phyloP scores from a whole-genome alignment of 2,113 vertebrate genomes.

The Nymphicus hollandicus region DNA sequence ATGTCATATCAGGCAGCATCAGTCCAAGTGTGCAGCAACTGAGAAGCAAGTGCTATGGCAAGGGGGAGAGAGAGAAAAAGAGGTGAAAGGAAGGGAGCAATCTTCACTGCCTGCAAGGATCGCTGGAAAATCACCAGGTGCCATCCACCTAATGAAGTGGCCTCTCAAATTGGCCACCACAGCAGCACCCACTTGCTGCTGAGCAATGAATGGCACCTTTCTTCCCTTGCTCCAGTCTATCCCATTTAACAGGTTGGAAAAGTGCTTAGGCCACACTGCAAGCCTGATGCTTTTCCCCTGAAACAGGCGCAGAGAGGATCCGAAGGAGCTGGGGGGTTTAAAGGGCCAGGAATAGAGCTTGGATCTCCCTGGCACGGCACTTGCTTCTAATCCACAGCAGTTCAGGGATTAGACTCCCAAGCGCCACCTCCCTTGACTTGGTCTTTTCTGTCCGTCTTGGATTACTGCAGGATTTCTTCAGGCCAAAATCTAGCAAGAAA shows the following conservation, averaged over 20 bases:
- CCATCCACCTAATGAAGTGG: accelerated
- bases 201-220: neutral
- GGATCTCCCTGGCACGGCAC: neutral
- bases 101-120: neutral
- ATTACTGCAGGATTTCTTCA: slow-evolving; percentile 1
- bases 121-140: neutral
- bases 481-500: neutral
- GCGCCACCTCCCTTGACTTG: slow-evolving; percentile 41
- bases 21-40: accelerated
- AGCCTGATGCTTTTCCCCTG: neutral
- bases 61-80: neutral
- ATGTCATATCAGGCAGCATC: neutral
- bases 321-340: neutral
- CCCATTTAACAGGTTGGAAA: neutral
- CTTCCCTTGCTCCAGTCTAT: neutral
- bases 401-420: slow-evolving; percentile 41
- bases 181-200: neutral
- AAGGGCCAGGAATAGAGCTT: slow-evolving; percentile 42
- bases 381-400: neutral
- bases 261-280: neutral
- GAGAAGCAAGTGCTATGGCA: neutral
- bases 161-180: accelerated
- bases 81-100: neutral
- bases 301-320: neutral
- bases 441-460: slow-evolving; percentile 38